A percentile compares a stretch with the other conserved stretches of the same genome.
Evolutionary conservation across 1,140 invertebrate genomes (phyloP).

Genomic region (Phortica variegata): DNA sequence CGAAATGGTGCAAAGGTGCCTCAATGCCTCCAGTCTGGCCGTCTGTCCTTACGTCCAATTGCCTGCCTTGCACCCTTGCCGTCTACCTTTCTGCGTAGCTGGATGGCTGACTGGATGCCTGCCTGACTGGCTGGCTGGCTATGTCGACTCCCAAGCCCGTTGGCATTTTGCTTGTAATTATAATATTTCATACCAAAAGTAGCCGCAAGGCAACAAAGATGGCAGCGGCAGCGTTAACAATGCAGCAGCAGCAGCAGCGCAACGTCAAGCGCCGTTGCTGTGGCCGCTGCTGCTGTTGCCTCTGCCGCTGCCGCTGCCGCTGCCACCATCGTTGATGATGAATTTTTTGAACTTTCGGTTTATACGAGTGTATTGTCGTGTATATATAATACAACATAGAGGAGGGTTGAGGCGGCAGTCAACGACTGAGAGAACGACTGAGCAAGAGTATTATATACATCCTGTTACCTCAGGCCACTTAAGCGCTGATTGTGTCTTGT

Average conservation of each 20-base stretch:
- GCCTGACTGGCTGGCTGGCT: constrained; percentile 13
- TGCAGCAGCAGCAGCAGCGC: constrained; percentile 15
- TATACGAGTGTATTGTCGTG: no score
- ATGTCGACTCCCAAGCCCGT: constrained; percentile 42
- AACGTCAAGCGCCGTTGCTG: constrained; percentile 4
- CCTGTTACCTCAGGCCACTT: no score
- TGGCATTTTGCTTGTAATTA: constrained; percentile 56
- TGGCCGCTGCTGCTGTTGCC: background rate
- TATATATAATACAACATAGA: no score
- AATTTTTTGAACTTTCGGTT: constrained; percentile 3
- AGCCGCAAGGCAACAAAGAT: constrained; percentile 19
- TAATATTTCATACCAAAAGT: constrained; percentile 58
- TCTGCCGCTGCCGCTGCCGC: constrained; percentile 6
- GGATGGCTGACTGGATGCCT: constrained; percentile 5
- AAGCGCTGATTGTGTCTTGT: no score
- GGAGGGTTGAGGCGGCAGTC: no score
- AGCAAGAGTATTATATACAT: no score
- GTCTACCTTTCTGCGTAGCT: constrained; percentile 8
- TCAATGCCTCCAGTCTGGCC: background rate
- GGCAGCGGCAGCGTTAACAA: constrained; percentile 22
- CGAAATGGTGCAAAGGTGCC: background rate
- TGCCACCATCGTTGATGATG: constrained; percentile 18
- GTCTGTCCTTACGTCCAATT: constrained; percentile 17
- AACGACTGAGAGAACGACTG: no score
- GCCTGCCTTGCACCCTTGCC: constrained; percentile 23